phyloP scores from a whole-genome alignment of 1,140 invertebrate species.

The Drosophila ercepeae region DNA sequence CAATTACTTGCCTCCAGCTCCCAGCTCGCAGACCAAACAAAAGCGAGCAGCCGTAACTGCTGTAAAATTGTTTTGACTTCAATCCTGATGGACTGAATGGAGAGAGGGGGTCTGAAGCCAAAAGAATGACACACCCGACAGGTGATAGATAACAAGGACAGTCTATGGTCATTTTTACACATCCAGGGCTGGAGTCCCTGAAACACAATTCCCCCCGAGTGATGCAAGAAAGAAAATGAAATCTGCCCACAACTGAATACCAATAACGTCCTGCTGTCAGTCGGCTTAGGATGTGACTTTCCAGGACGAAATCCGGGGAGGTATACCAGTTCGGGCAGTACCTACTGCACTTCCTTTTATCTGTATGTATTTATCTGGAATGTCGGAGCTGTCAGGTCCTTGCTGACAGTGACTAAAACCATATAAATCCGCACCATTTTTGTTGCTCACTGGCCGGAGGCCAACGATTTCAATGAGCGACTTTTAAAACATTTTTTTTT shows the following conservation, averaged over 20 bases:
- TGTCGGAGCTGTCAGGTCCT: conserved; percentile 32
- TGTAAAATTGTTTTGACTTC: conserved; percentile 56
- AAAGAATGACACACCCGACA: conserved; percentile 38
- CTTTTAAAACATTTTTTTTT: not conserved
- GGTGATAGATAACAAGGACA: conserved; percentile 60
- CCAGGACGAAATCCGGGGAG: not conserved
- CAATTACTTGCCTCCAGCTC: conserved; percentile 35
- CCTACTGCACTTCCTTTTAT: conserved; percentile 34
- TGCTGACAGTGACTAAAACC: conserved; percentile 43
- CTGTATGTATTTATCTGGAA: conserved; percentile 52
- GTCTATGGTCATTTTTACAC: conserved; percentile 52
- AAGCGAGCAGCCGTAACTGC: conserved; percentile 39
- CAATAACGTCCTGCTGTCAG: conserved; percentile 56
- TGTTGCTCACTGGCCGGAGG: conserved; percentile 1
- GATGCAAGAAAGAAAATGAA: conserved; percentile 38
- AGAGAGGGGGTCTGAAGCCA: not conserved
- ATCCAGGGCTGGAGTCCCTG: not conserved
- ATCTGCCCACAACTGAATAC: conserved; percentile 58
- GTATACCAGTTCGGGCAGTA: conserved; percentile 10
- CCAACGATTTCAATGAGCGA: not conserved
- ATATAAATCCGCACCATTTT: conserved; percentile 40
- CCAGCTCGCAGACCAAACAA: conserved; percentile 26
- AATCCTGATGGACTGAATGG: not conserved
- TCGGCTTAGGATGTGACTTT: conserved; percentile 38
- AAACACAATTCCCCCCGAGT: not conserved